Evolutionary conservation across 2,113 vertebrate species (phyloP).

Genomic region (Psilopogon haemacephalus): DNA sequence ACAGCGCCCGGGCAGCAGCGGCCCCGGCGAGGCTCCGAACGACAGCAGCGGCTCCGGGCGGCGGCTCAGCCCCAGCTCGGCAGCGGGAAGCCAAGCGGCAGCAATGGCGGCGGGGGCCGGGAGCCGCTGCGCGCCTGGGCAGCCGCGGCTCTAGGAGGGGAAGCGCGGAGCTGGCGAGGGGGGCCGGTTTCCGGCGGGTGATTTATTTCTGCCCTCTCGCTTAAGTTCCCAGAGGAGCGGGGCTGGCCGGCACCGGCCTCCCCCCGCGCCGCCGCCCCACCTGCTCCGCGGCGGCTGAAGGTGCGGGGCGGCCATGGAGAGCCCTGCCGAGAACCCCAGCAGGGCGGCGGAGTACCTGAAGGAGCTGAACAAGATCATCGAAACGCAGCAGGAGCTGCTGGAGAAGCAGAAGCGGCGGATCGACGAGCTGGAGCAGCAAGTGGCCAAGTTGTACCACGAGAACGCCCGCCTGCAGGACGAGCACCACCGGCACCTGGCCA

Average conservation of each 20-base stretch:
- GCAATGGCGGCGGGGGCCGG: slow-evolving; percentile 51
- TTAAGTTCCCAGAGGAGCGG: slow-evolving; percentile 33
- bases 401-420: slow-evolving; percentile 87
- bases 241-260: neutral
- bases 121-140: neutral
- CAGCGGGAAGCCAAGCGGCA: neutral
- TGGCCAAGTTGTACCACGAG: slow-evolving; percentile 84
- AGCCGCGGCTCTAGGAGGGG: neutral
- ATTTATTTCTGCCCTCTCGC: slow-evolving; percentile 32
- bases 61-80: neutral
- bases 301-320: slow-evolving; percentile 81
- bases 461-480: slow-evolving; percentile 86
- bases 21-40: neutral
- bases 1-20: neutral
- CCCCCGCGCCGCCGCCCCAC: neutral
- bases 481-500: slow-evolving; percentile 89
- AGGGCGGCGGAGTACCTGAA: slow-evolving; percentile 88
- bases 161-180: neutral
- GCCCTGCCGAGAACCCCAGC: slow-evolving; percentile 87
- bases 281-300: slow-evolving; percentile 3
- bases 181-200: slow-evolving; percentile 18
- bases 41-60: neutral
- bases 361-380: slow-evolving; percentile 87
- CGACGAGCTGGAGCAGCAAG: slow-evolving; percentile 89
- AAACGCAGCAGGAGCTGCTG: slow-evolving; percentile 89